These are phyloP conservation scores for Naso thynnoides DNA, from an alignment of 2,797 vertebrate genomes.

Conservation along the genomic window DNA sequence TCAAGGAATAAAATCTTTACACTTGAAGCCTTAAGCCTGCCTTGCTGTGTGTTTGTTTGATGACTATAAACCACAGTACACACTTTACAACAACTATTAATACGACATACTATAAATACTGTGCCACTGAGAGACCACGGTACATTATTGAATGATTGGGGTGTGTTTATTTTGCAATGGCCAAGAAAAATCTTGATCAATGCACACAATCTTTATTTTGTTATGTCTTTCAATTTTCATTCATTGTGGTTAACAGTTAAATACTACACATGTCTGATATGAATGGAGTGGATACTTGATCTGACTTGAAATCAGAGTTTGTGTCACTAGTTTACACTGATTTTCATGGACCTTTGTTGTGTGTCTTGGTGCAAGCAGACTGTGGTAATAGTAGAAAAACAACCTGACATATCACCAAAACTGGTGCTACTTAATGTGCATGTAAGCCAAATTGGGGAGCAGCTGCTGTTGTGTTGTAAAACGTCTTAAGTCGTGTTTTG, in stretches of 20 bases:
- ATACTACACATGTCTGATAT: no score
- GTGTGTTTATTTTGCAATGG: background rate
- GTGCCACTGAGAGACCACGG: background rate
- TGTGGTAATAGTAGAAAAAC: background rate
- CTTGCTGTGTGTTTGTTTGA: conserved; percentile 8
- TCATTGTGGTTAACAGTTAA: no score
- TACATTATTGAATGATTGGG: background rate
- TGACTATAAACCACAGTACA: background rate
- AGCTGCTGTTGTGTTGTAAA: background rate
- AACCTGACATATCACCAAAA: background rate
- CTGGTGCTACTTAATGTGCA: background rate
- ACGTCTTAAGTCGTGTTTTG: background rate
- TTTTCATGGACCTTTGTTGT: background rate
- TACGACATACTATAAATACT: background rate
- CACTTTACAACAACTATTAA: background rate
- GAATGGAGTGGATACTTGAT: no score
- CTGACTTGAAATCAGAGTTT: background rate
- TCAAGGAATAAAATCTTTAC: conserved; percentile 70
- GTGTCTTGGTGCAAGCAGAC: background rate
- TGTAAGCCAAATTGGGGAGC: background rate
- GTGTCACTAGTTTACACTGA: background rate
- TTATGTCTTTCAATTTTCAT: no score
- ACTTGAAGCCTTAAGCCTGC: conserved; percentile 50
- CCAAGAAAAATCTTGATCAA: no score
- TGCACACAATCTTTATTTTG: no score